Evolutionary conservation across 2,797 vertebrate species (phyloP), one percentile per base, ranked within the genome.

Genomic region (Enteromius argenteus): DNA sequence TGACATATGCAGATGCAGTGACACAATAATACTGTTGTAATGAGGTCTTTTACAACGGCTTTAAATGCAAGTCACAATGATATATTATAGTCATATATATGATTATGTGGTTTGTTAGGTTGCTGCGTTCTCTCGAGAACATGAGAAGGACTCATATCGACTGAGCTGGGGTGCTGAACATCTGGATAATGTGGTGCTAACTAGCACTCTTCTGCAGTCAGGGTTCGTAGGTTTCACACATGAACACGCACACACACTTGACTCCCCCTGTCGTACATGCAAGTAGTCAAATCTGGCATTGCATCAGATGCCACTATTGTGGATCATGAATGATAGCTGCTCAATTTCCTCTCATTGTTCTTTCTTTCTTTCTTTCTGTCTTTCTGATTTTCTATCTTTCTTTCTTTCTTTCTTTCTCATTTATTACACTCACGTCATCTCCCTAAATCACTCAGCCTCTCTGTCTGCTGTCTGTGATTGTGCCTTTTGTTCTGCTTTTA

Each of bases 161-260:
- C 93, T 99, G 88, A 99, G 97, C 95, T 97, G 97, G 98, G 97
- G 98, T 23, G 94, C 96, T 19, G 98, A 99, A 90, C 96, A 98
- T 89, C 94, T 99, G 73, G 98, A 99, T 94, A 99, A 99, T 60
- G 96, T 99, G 89, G 95, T 97, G 88, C 93, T 99, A 88, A 98
- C 97, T 86, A 96, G 96, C 86, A 97, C 96, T 85, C 96, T 98
- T 83, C 95, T 99, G 85, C 97, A 99, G 91, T 99, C 98, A 87
- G 98, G 98, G 98, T 99, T 81, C 95, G 95, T 94, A 81, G 75
- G 49, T 72, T 81, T 78, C 51, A 58, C 13, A 73, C 44, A 76
- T 56, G 49, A 5, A 13, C 23, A 80, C 19, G n/a, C 74, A 42
- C 62, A 79, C 72, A 69, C 27, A 62, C 32, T 32, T 19, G 14